These are phyloP conservation scores for Florisuga fusca DNA, from an alignment of 2,797 vertebrate genomes.

Conservation along the genomic window DNA sequence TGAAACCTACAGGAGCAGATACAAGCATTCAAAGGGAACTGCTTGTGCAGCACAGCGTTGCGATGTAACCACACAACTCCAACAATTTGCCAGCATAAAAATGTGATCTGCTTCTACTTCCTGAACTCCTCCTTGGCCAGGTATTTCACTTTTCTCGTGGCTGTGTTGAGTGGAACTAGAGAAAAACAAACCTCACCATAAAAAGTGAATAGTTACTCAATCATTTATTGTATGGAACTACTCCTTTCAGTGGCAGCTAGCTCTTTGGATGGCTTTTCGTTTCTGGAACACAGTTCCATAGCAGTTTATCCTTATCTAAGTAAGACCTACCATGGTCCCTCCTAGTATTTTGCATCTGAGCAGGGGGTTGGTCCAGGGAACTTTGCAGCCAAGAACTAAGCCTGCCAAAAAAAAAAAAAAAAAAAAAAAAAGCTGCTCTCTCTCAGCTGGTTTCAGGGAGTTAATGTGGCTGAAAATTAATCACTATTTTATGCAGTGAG, in stretches of 20 bases:
- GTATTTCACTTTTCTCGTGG: not conserved
- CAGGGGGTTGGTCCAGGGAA: not conserved
- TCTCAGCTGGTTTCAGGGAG: not conserved
- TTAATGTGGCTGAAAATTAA: not conserved
- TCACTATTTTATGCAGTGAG: not conserved
- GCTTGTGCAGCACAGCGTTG: not conserved
- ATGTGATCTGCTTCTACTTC: not conserved
- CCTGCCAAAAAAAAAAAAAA: not conserved
- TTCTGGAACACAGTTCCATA: not conserved
- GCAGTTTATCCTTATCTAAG: slow-evolving; percentile 1
- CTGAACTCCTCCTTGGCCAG: not conserved
- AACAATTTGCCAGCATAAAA: not conserved
- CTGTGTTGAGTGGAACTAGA: not conserved
- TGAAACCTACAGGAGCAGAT: not conserved
- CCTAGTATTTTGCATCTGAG: slow-evolving; percentile 25
- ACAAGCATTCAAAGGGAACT: not conserved
- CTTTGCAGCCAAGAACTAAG: slow-evolving; percentile 17
- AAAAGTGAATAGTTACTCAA: not conserved
- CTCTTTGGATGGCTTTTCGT: slow-evolving; percentile 8
- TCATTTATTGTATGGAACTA: not conserved
- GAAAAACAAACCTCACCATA: not conserved
- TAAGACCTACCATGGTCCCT: not conserved
- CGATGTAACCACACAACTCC: not conserved
- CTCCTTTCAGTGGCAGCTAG: not conserved
- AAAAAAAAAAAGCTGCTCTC: not conserved